Evolutionary conservation across 2,797 vertebrate species (phyloP).

Genomic region (Vireo griseus): DNA sequence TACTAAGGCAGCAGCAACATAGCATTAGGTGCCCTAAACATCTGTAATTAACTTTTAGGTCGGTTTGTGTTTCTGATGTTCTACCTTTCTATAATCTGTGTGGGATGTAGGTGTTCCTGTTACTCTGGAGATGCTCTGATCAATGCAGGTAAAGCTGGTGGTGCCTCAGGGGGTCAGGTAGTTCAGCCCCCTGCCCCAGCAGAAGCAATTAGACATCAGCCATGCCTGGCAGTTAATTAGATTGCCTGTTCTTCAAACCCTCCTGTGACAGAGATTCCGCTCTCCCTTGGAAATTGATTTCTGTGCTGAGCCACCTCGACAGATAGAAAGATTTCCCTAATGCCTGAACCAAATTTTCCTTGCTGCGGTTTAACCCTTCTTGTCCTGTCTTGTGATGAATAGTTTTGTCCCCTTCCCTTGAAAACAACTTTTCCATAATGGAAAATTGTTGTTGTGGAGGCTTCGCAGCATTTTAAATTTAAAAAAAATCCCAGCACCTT

Average conservation of each 20-base stretch:
- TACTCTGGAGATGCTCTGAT: background rate
- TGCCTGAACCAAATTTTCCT: background rate
- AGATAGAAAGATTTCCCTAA: background rate
- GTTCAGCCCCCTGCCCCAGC: background rate
- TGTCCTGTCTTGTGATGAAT: background rate
- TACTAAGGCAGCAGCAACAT: background rate
- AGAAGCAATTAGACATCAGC: background rate
- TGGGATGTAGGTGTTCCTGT: background rate
- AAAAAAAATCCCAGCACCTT: background rate
- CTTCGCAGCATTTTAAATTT: background rate
- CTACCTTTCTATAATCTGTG: background rate
- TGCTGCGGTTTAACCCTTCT: constrained; percentile 11
- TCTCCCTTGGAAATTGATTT: constrained; percentile 2
- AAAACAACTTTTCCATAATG: background rate
- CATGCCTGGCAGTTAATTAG: constrained; percentile 7
- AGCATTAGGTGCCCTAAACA: background rate
- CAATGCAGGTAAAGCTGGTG: background rate
- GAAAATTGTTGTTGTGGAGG: background rate
- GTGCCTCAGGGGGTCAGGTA: background rate
- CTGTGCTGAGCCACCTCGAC: background rate
- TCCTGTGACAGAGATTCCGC: background rate
- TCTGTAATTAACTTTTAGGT: background rate
- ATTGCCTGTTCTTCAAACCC: background rate
- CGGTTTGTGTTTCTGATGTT: background rate
- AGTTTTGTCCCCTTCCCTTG: background rate